phyloP scores from a whole-genome alignment of 1,140 invertebrate species.

The Lepidurus apus region DNA sequence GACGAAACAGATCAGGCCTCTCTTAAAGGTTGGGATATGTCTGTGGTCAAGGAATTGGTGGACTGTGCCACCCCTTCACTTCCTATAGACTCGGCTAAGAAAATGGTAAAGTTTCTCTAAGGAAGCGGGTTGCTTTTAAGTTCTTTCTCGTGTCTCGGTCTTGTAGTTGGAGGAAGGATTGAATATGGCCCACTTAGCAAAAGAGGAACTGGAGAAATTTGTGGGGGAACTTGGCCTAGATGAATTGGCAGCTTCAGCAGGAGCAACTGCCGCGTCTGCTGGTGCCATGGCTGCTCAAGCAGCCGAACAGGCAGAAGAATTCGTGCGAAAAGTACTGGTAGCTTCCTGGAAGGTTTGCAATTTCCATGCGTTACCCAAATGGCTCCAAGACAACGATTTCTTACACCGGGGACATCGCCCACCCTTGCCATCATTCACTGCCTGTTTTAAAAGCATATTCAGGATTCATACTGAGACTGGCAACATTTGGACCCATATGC shows the following conservation, averaged over 20 bases:
- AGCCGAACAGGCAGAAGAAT: constrained; percentile 50
- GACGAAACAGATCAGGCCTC: not conserved
- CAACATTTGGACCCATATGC: constrained; percentile 63
- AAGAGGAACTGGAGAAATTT: not conserved
- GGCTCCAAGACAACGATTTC: constrained; percentile 62
- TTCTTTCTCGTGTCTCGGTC: not conserved
- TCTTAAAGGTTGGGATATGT: not conserved
- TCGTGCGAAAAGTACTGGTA: constrained; percentile 48
- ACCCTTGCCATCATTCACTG: constrained; percentile 54
- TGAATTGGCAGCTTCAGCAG: constrained; percentile 13
- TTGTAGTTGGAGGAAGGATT: constrained; percentile 32
- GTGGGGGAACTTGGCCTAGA: constrained; percentile 2
- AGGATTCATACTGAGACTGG: constrained; percentile 60
- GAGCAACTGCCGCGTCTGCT: not conserved
- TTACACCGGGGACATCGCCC: constrained; percentile 55
- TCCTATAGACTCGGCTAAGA: not conserved
- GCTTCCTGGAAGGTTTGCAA: constrained; percentile 43
- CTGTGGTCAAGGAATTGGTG: constrained; percentile 13
- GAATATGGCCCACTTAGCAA: constrained; percentile 2
- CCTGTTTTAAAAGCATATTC: constrained; percentile 60
- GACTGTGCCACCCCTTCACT: not conserved
- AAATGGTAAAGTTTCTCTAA: not conserved
- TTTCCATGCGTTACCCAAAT: constrained; percentile 50
- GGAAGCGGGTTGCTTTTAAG: not conserved
- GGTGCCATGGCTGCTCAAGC: constrained; percentile 40